Evolutionary conservation across 1,140 invertebrate species (phyloP).

Genomic region (Calephelis virginiensis): DNA sequence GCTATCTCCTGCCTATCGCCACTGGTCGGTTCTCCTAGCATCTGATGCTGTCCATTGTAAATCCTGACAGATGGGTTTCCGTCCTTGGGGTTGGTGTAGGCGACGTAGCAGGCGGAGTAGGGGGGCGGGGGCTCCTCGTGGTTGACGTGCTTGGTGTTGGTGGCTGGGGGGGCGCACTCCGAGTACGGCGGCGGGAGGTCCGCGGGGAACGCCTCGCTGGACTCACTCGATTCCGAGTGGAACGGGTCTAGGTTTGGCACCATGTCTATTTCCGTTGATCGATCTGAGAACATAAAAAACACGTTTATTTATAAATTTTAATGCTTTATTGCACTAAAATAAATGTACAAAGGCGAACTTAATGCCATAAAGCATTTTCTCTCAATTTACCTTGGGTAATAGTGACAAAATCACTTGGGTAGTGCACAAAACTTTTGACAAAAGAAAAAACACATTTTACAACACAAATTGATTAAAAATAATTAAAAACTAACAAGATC

Average conservation of each 20-base stretch:
- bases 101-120: conserved; percentile 55
- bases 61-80: conserved; percentile 39
- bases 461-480: too few relatives aligned
- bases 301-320: background rate
- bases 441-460: too few relatives aligned
- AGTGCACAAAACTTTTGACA: too few relatives aligned
- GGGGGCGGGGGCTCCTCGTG: conserved; percentile 53
- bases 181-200: conserved; percentile 56
- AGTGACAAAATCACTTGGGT: too few relatives aligned
- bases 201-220: conserved; percentile 15
- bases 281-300: conserved; percentile 22
- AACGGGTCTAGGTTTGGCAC: conserved; percentile 20
- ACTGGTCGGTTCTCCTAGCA: conserved; percentile 17
- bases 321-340: too few relatives aligned
- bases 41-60: conserved; percentile 32
- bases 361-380: too few relatives aligned
- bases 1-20: conserved; percentile 1
- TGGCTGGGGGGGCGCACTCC: conserved; percentile 26
- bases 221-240: conserved; percentile 27
- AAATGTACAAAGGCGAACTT: too few relatives aligned
- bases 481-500: too few relatives aligned
- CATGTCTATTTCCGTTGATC: conserved; percentile 18
- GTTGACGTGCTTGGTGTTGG: conserved; percentile 14
- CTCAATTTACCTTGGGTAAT: too few relatives aligned
- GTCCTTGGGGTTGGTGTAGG: conserved; percentile 38